phyloP scores from a whole-genome alignment of 2,888 invertebrate species.

The Theristus sp. region DNA sequence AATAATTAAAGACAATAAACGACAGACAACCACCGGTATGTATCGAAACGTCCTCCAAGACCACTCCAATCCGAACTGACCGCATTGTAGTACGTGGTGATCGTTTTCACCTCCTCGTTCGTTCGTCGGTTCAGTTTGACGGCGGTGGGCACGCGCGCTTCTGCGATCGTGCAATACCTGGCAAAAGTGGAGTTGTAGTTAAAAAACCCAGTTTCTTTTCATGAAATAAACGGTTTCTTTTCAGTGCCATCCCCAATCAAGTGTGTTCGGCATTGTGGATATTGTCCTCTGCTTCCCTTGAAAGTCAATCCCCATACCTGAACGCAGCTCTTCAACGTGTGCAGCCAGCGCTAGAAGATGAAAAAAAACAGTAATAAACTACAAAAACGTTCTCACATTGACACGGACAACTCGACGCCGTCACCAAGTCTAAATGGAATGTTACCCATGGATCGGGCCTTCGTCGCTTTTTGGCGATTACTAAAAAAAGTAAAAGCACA shows the following conservation, averaged over 20 bases:
- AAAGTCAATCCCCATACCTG: too few relatives aligned
- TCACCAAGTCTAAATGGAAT: background rate
- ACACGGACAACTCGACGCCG: background rate
- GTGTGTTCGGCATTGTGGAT: too few relatives aligned
- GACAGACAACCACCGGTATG: too few relatives aligned
- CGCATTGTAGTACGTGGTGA: slow-evolving; percentile 27
- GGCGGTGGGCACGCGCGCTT: slow-evolving; percentile 28
- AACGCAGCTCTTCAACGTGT: too few relatives aligned
- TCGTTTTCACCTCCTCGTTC: slow-evolving; percentile 33
- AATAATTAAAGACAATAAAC: too few relatives aligned
- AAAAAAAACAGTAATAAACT: background rate
- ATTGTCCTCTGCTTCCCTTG: too few relatives aligned
- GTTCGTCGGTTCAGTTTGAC: slow-evolving; percentile 32
- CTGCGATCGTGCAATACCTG: slow-evolving; percentile 28
- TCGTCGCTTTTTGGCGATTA: background rate
- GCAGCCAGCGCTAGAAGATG: background rate
- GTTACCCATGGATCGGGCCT: background rate
- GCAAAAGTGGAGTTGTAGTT: too few relatives aligned
- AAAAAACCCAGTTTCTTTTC: too few relatives aligned
- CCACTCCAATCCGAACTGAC: too few relatives aligned
- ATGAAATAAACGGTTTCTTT: too few relatives aligned
- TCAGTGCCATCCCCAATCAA: too few relatives aligned
- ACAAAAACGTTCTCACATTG: background rate
- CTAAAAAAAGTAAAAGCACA: background rate
- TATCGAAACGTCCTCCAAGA: too few relatives aligned